These are phyloP conservation scores for Phyto melanocephala DNA, from an alignment of 2,888 invertebrate genomes.

Conservation along the genomic window DNA sequence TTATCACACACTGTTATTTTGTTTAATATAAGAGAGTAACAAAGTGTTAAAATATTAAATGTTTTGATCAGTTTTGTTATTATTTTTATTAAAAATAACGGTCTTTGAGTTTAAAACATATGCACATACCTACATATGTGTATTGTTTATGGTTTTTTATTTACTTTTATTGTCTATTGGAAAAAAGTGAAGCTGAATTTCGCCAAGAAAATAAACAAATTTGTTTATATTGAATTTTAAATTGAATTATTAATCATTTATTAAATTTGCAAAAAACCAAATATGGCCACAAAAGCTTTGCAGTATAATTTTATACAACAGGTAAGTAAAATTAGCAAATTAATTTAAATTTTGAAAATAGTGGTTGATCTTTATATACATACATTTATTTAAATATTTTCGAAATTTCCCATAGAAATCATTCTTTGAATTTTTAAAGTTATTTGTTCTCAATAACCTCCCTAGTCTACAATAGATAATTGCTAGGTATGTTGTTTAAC, in stretches of 20 bases:
- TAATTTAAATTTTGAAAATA: neutral
- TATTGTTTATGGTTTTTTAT: neutral
- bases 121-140: neutral
- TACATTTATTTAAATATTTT: too few species aligned
- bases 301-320: conserved; percentile 74
- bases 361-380: neutral
- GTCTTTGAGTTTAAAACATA: conserved; percentile 9
- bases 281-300: conserved; percentile 67
- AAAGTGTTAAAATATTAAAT: neutral
- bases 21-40: neutral
- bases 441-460: too few species aligned
- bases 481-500: too few species aligned
- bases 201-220: neutral
- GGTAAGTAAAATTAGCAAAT: conserved; percentile 70
- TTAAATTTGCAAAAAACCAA: neutral
- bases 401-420: too few species aligned
- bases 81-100: neutral
- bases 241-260: conserved; percentile 16
- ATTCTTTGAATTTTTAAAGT: too few species aligned
- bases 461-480: too few species aligned
- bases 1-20: neutral
- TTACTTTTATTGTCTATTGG: neutral
- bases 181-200: neutral
- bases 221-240: neutral
- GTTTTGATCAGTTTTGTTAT: neutral